A percentile compares a stretch with the other conserved stretches of the same genome.
Conservation (phyloP, 2,797 vertebrate genomes). For the Gobio occitaniae region DNA sequence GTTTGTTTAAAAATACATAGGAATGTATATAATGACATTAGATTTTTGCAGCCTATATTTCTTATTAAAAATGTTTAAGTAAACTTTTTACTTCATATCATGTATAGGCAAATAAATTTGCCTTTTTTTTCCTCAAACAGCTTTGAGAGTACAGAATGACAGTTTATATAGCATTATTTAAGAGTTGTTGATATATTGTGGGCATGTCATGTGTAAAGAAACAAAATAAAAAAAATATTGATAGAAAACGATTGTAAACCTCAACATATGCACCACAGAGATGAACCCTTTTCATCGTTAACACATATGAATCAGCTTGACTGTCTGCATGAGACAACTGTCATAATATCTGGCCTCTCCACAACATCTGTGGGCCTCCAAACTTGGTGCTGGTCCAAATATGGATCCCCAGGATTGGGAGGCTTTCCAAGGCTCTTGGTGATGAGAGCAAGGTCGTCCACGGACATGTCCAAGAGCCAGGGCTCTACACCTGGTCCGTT, state of each 20-base stretch:
- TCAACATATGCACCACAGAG: constrained; percentile 47
- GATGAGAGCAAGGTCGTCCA: constrained; percentile 86
- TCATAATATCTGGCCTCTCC: constrained; percentile 82
- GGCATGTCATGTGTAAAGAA: background rate
- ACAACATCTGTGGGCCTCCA: constrained; percentile 86
- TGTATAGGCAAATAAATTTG: background rate
- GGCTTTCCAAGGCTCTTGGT: constrained; percentile 84
- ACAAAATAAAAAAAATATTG: background rate
- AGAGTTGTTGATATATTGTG: background rate
- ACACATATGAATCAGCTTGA: constrained; percentile 72
- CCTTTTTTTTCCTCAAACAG: background rate
- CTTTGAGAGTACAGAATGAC: background rate
- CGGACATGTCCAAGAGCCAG: constrained; percentile 79
- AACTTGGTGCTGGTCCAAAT: constrained; percentile 85
- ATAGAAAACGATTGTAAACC: background rate
- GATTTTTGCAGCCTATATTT: background rate
- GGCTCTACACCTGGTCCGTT: constrained; percentile 74
- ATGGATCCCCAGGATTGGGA: constrained; percentile 84
- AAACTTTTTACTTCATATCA: background rate
- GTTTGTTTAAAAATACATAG: background rate
- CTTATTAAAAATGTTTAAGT: background rate
- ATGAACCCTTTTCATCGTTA: constrained; percentile 36
- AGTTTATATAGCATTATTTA: background rate
- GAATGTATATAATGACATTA: background rate
- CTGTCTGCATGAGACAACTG: constrained; percentile 69